Conservation (phyloP, 2,888 invertebrate genomes). For the Epinotia ramella region DNA sequence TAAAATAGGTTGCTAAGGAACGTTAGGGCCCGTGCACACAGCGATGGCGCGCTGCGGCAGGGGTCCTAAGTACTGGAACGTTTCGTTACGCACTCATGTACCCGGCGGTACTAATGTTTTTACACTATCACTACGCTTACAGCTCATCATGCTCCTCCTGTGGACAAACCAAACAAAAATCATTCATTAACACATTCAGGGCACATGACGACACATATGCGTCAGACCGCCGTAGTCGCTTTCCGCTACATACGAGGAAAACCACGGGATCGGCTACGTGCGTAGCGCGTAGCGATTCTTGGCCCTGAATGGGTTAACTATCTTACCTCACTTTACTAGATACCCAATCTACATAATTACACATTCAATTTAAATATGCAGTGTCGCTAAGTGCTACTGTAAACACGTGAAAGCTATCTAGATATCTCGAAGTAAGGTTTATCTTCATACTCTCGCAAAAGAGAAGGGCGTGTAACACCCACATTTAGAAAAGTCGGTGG, state of each 20-base stretch:
- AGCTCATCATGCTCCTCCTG: slow-evolving; percentile 83
- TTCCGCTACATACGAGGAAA: too few species aligned
- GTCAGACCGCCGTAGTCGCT: too few species aligned
- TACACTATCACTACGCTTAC: slow-evolving; percentile 68
- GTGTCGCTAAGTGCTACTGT: neutral
- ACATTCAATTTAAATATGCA: too few species aligned
- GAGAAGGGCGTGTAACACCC: neutral
- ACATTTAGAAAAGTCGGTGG: neutral
- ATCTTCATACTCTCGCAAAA: neutral
- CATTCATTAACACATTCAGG: slow-evolving; percentile 1
- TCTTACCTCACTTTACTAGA: too few species aligned
- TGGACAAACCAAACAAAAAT: slow-evolving; percentile 56
- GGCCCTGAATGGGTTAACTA: too few species aligned
- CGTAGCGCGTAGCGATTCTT: too few species aligned
- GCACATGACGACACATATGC: too few species aligned
- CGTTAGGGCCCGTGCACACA: slow-evolving; percentile 34
- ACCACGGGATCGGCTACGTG: too few species aligned
- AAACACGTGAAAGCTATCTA: neutral
- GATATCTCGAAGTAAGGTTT: too few species aligned
- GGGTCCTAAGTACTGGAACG: slow-evolving; percentile 34
- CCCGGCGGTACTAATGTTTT: slow-evolving; percentile 71
- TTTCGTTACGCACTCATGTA: slow-evolving; percentile 54
- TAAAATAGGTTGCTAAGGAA: slow-evolving; percentile 27
- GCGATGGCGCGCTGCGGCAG: neutral
- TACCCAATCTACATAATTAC: too few species aligned